phyloP scores from a whole-genome alignment of 2,113 vertebrate species.

The Eptesicus fuscus region DNA sequence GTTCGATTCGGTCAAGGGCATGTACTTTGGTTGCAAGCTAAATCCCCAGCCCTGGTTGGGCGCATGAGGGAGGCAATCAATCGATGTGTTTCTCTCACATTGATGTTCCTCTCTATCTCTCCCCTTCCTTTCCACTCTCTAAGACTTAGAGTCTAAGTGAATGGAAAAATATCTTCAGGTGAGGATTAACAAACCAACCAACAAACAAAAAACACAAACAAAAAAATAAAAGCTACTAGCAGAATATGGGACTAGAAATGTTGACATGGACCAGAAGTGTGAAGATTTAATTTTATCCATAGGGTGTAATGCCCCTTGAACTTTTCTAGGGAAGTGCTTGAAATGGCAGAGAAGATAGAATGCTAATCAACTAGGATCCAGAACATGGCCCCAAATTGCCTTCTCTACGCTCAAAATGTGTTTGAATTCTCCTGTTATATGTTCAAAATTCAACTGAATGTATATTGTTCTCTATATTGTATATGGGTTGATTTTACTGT shows the following conservation, averaged over 20 bases:
- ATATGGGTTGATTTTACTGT: neutral
- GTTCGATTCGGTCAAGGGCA: no score
- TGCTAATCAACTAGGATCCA: neutral
- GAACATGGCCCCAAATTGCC: neutral
- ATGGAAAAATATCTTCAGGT: no score
- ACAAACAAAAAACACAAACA: no score
- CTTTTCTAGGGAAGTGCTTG: neutral
- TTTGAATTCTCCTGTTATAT: neutral
- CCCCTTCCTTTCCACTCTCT: no score
- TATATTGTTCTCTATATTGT: neutral
- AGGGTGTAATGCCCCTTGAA: neutral
- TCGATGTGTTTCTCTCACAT: no score
- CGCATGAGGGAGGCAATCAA: no score
- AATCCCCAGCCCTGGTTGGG: no score
- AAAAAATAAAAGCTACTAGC: neutral
- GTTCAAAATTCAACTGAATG: conserved; percentile 4
- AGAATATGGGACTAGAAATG: neutral
- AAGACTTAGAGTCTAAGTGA: no score
- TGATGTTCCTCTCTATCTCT: no score
- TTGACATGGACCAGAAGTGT: neutral
- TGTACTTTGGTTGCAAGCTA: no score
- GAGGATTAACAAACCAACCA: no score
- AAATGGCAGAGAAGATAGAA: neutral
- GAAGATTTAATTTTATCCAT: neutral
- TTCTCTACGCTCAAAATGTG: neutral